These are phyloP conservation scores for Porites rus DNA, from an alignment of 92 coral and sea anemone species.

Conservation along the genomic window DNA sequence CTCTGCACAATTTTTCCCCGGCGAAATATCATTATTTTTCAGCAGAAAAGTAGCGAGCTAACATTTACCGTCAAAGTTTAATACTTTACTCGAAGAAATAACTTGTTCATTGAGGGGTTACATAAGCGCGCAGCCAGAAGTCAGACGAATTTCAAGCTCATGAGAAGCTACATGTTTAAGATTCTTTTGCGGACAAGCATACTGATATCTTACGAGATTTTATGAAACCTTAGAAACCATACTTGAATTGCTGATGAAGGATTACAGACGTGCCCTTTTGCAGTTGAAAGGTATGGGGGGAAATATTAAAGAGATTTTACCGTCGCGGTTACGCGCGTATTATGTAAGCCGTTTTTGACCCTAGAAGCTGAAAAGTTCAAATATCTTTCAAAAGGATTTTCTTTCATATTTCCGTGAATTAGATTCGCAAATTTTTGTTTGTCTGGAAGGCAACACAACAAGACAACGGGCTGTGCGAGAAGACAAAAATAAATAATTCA, in stretches of 20 bases:
- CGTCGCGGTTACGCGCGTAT: conserved; percentile 7
- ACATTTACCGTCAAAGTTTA: neutral
- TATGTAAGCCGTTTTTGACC: conserved; percentile 11
- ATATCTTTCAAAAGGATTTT: conserved; percentile 1
- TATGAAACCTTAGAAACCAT: conserved; percentile 31
- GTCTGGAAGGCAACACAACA: conserved; percentile 20
- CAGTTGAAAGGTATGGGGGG: conserved; percentile 29
- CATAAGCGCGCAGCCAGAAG: neutral
- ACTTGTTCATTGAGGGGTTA: neutral
- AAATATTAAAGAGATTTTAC: neutral
- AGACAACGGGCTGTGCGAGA: neutral
- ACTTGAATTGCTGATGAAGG: conserved; percentile 25
- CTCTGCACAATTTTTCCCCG: neutral
- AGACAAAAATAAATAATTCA: conserved; percentile 20
- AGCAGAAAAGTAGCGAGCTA: neutral
- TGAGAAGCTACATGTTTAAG: conserved; percentile 5
- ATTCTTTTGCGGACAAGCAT: conserved; percentile 25
- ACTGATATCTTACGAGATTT: conserved; percentile 38
- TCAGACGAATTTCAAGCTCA: neutral
- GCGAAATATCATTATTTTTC: neutral
- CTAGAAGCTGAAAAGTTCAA: conserved; percentile 3
- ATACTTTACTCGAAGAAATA: neutral
- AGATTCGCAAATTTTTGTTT: neutral
- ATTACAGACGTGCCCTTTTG: conserved; percentile 8
- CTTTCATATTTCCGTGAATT: neutral